phyloP scores from a whole-genome alignment of 2,797 vertebrate species.

The Paguma larvata region DNA sequence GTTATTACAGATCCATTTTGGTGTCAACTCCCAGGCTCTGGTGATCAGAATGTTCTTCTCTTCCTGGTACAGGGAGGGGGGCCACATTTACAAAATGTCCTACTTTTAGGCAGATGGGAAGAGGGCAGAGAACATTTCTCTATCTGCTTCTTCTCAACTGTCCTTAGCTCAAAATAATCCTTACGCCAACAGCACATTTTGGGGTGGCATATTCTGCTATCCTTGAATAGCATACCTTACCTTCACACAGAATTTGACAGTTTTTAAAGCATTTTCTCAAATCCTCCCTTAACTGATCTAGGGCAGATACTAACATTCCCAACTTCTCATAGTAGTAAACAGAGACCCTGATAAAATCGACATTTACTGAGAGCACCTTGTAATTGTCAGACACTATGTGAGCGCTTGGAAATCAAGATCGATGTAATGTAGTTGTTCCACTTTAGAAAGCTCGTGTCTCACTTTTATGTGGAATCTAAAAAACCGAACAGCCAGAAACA shows the following conservation, averaged over 20 bases:
- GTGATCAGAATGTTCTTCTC: not conserved
- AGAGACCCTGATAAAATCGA: not conserved
- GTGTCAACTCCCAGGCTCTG: not conserved
- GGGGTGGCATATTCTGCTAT: not conserved
- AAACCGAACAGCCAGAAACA: not conserved
- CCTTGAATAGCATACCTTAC: not conserved
- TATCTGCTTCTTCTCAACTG: not conserved
- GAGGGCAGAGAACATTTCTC: not conserved
- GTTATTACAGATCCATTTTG: not conserved
- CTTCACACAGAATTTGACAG: not conserved
- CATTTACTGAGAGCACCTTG: not conserved
- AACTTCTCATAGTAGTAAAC: not conserved
- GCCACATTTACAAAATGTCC: not conserved
- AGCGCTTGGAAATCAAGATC: not conserved
- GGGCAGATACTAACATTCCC: not conserved
- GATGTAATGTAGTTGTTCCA: not conserved
- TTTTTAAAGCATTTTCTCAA: slow-evolving; percentile 51
- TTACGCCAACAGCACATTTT: not conserved
- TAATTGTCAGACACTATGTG: not conserved
- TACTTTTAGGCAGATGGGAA: not conserved
- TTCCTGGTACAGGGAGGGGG: not conserved
- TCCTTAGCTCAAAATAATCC: not conserved
- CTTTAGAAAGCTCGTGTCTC: not conserved
- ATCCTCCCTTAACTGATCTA: not conserved
- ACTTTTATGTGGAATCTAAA: not conserved